phyloP scores from a whole-genome alignment of 1,140 invertebrate species.

The Mizuhopecten yessoensis region DNA sequence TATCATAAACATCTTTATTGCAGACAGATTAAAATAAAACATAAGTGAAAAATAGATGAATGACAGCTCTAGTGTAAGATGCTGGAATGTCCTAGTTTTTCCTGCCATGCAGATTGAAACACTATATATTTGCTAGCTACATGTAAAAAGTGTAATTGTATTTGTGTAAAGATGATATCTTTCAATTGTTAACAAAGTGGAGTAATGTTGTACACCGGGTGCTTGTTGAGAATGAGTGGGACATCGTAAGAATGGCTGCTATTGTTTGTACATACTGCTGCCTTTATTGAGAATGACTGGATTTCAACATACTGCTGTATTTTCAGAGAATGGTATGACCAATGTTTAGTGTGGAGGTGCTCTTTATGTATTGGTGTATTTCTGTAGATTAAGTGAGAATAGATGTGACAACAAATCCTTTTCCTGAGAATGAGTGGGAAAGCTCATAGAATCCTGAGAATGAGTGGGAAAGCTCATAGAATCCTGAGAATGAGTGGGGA shows the following conservation, averaged over 20 bases:
- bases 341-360: not conserved
- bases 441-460: not conserved
- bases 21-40: not conserved
- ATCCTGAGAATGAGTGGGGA: not conserved
- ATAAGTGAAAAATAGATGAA: too few relatives aligned
- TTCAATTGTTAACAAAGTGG: not conserved
- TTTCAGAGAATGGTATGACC: not conserved
- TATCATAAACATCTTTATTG: not conserved
- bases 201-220: not conserved
- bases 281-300: not conserved
- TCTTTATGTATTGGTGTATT: not conserved
- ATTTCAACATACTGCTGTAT: not conserved
- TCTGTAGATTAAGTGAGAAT: not conserved
- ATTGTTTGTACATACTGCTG: not conserved
- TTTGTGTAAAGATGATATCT: not conserved
- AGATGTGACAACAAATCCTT: not conserved
- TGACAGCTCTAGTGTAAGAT: not conserved
- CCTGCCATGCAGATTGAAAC: constrained; percentile 1
- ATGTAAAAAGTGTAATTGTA: not conserved
- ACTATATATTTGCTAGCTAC: constrained; percentile 26
- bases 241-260: not conserved
- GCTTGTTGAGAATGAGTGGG: not conserved
- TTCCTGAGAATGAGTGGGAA: not conserved
- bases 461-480: not conserved
- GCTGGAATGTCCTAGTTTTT: not conserved